Percentiles rank a stretch among this genome's conserved stretches.
These are phyloP conservation scores for Myrmophylax atrothorax DNA, from an alignment of 2,113 vertebrate species.

Conservation along the genomic window DNA sequence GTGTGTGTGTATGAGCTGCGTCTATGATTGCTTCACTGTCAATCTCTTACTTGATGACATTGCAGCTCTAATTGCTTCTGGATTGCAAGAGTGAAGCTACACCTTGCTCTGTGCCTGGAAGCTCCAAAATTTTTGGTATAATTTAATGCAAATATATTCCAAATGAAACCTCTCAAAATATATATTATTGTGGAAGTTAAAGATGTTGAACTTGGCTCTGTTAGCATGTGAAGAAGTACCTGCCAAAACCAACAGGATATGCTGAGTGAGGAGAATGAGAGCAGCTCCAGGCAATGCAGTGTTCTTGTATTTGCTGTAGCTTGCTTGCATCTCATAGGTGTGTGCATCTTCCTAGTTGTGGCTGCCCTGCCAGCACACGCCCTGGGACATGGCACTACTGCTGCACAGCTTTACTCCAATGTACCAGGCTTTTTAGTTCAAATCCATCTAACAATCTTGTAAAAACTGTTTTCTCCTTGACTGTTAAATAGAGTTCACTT, in stretches of 20 bases:
- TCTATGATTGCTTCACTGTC: background rate
- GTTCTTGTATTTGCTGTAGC: background rate
- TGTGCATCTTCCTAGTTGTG: background rate
- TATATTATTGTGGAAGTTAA: background rate
- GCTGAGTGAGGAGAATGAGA: rapidly evolving
- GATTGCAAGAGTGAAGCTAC: background rate
- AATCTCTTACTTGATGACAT: background rate
- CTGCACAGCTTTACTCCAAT: rapidly evolving
- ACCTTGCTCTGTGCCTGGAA: background rate
- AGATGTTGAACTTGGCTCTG: slow-evolving; percentile 1
- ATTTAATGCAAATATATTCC: slow-evolving; percentile 1
- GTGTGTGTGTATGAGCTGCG: background rate
- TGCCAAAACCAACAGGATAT: background rate
- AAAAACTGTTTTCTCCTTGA: background rate
- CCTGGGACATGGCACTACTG: background rate
- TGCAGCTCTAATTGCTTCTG: background rate
- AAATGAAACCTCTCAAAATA: background rate
- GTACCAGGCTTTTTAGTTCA: rapidly evolving
- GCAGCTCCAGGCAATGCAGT: background rate
- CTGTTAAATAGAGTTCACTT: background rate
- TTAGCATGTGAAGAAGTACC: background rate
- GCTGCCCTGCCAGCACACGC: background rate
- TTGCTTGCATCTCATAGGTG: rapidly evolving
- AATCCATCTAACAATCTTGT: background rate
- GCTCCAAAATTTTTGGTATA: background rate